Conservation (phyloP, 1,140 invertebrate genomes). For the Drosophila teissieri region DNA sequence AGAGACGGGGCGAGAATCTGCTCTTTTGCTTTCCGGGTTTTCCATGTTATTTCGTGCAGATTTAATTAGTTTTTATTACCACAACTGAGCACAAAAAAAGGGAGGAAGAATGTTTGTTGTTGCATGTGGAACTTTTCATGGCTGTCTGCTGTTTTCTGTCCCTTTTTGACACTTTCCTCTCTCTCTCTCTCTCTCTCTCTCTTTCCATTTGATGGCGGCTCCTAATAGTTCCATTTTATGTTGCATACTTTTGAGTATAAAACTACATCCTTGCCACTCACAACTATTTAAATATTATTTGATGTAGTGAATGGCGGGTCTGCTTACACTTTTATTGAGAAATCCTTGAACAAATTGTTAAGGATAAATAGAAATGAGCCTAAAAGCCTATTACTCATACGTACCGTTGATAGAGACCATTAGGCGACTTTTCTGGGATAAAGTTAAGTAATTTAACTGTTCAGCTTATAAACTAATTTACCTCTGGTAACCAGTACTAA, state of each 20-base stretch:
- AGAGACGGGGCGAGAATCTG: neutral
- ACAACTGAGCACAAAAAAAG: constrained; percentile 44
- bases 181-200: neutral
- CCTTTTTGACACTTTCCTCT: constrained; percentile 4
- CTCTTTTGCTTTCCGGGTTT: constrained; percentile 20
- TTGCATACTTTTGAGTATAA: constrained; percentile 41
- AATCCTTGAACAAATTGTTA: neutral
- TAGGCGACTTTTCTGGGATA: too few relatives aligned
- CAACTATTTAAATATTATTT: constrained; percentile 42
- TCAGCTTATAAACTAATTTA: too few relatives aligned
- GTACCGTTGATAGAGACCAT: too few relatives aligned
- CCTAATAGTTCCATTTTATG: constrained; percentile 64
- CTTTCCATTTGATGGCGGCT: constrained; percentile 4
- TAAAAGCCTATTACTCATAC: neutral
- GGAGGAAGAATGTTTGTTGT: constrained; percentile 30
- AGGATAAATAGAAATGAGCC: neutral
- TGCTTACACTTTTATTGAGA: constrained; percentile 5
- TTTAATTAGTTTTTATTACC: constrained; percentile 81
- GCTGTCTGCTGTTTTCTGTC: constrained; percentile 24
- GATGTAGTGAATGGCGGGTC: constrained; percentile 9
- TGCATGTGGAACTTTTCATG: constrained; percentile 61
- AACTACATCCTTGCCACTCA: constrained; percentile 18
- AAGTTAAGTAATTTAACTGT: too few relatives aligned
- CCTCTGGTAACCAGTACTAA: too few relatives aligned
- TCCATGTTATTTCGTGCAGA: constrained; percentile 60